phyloP scores from a whole-genome alignment of 2,797 vertebrate genomes.

The Acrossocheilus fasciatus region DNA sequence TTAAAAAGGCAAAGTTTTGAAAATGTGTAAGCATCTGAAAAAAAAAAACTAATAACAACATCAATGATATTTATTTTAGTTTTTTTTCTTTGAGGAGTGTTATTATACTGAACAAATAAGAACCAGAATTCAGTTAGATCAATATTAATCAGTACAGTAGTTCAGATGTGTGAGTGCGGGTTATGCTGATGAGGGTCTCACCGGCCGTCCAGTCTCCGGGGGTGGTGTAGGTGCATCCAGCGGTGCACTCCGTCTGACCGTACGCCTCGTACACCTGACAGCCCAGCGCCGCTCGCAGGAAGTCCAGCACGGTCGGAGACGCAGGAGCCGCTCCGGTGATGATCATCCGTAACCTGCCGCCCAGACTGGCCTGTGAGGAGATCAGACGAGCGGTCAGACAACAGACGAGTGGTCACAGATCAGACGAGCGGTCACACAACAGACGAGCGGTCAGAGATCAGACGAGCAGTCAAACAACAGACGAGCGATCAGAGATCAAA shows the following conservation, averaged over 20 bases:
- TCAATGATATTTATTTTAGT: too few species aligned
- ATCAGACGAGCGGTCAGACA: background rate
- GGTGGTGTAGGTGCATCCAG: conserved; percentile 96
- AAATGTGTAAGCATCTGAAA: too few species aligned
- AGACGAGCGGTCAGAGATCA: rapidly evolving
- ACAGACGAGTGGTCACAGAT: background rate
- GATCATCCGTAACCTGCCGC: conserved; percentile 93
- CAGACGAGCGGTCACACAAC: background rate
- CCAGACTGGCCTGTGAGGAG: conserved; percentile 86
- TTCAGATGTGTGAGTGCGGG: background rate
- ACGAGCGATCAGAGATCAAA: background rate
- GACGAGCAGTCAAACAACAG: too few species aligned
- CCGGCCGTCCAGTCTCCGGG: conserved; percentile 99
- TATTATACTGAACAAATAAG: background rate
- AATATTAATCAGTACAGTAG: background rate
- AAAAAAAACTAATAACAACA: too few species aligned
- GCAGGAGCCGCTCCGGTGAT: conserved; percentile 95
- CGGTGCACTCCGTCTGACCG: conserved; percentile 98
- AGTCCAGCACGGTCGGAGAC: conserved; percentile 90
- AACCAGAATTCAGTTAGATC: background rate
- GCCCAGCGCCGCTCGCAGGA: conserved; percentile 93
- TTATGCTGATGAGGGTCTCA: conserved; percentile 64
- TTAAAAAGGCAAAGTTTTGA: too few species aligned
- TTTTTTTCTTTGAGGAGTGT: background rate
- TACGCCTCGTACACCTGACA: conserved; percentile 92